Percentiles rank a stretch among this genome's conserved stretches.
phyloP scores from a whole-genome alignment of 2,888 invertebrate species.

The Apodemia mormo region DNA sequence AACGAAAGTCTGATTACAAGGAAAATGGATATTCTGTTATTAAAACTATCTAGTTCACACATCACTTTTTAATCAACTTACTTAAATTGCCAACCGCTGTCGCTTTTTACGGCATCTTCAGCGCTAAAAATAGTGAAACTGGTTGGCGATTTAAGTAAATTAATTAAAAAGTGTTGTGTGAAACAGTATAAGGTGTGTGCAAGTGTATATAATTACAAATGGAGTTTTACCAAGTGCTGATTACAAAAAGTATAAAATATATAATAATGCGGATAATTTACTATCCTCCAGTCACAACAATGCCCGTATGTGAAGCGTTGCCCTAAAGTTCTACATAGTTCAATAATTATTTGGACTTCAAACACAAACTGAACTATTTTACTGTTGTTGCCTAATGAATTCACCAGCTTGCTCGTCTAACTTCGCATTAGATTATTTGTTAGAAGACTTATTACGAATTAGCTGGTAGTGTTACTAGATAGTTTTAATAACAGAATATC shows the following conservation, averaged over 20 bases:
- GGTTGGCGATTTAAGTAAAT: too few species aligned
- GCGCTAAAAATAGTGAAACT: too few species aligned
- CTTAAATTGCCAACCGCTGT: too few species aligned
- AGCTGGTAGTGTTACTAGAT: not conserved
- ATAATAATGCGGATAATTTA: too few species aligned
- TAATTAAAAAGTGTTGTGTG: too few species aligned
- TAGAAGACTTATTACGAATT: not conserved
- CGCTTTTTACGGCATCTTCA: too few species aligned
- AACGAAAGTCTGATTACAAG: too few species aligned
- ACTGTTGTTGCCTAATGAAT: slow-evolving; percentile 18
- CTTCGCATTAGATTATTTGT: slow-evolving; percentile 19
- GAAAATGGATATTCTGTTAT: not conserved
- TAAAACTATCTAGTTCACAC: not conserved
- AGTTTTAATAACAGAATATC: not conserved
- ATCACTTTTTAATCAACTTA: too few species aligned
- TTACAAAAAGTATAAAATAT: too few species aligned
- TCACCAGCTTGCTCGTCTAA: not conserved
- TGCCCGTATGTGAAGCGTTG: not conserved
- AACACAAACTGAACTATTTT: slow-evolving; percentile 11
- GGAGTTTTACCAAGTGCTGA: too few species aligned
- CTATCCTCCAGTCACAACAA: not conserved
- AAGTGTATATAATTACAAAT: too few species aligned
- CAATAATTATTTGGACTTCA: slow-evolving; percentile 11
- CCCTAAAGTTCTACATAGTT: slow-evolving; percentile 18
- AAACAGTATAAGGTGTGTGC: too few species aligned